A percentile compares a stretch with the other conserved stretches of the same genome.
phyloP scores from a whole-genome alignment of 2,888 invertebrate species.

The Parascotia fuliginaria region DNA sequence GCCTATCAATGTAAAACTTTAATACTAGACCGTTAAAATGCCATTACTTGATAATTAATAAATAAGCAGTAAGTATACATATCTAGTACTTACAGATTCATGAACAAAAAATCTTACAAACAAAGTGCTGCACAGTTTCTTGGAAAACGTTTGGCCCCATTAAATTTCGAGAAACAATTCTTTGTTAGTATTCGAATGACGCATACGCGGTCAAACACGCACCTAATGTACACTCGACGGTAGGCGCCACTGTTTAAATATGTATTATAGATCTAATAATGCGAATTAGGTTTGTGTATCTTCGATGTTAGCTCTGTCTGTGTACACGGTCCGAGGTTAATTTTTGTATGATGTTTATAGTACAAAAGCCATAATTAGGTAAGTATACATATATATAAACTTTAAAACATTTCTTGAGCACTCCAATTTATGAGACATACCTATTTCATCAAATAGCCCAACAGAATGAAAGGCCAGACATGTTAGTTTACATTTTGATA shows the following conservation, averaged over 20 bases:
- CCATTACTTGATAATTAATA: too few species aligned
- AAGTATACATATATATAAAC: too few species aligned
- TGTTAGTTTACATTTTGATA: too few species aligned
- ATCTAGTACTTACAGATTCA: not conserved
- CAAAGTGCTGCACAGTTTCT: slow-evolving; percentile 46
- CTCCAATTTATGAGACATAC: too few species aligned
- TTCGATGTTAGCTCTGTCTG: not conserved
- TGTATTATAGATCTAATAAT: slow-evolving; percentile 29
- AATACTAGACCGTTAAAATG: too few species aligned
- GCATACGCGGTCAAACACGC: slow-evolving; percentile 43
- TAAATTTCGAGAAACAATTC: slow-evolving; percentile 60
- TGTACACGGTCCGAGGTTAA: not conserved
- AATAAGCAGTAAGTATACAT: too few species aligned
- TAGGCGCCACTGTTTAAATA: slow-evolving; percentile 38
- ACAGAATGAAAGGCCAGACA: too few species aligned
- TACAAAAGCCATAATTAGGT: too few species aligned
- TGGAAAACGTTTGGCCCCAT: slow-evolving; percentile 57
- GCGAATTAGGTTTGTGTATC: slow-evolving; percentile 22
- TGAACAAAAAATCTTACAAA: slow-evolving; percentile 33
- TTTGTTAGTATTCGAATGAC: slow-evolving; percentile 58
- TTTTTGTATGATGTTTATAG: too few species aligned
- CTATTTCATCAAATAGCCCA: too few species aligned
- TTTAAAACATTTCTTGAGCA: too few species aligned
- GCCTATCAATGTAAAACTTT: slow-evolving; percentile 20
- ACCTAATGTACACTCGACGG: slow-evolving; percentile 28